phyloP scores from a whole-genome alignment of 2,888 invertebrate species.

The Cataglyphis rosenhaueri region DNA sequence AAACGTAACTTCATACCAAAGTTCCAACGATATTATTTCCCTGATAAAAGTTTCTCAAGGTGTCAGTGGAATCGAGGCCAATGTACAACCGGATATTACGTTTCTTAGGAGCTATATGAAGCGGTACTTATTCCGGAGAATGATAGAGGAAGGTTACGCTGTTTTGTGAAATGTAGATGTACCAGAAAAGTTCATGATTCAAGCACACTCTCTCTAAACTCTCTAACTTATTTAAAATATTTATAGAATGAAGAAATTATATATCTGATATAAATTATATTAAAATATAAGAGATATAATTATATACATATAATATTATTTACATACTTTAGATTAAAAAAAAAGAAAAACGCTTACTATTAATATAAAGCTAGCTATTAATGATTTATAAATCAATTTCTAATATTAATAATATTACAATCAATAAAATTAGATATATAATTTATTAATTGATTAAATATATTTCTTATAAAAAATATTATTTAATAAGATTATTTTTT shows the following conservation, averaged over 20 bases:
- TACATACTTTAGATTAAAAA: background rate
- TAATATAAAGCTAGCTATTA: background rate
- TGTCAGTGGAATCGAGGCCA: slow-evolving; percentile 68
- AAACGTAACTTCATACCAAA: slow-evolving; percentile 67
- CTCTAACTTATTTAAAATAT: background rate
- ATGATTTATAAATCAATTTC: background rate
- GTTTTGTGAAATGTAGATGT: slow-evolving; percentile 40
- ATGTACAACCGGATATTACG: slow-evolving; percentile 74
- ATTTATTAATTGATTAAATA: background rate
- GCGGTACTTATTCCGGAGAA: slow-evolving; percentile 49
- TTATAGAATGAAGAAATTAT: background rate
- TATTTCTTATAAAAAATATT: background rate
- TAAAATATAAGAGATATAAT: too few relatives aligned
- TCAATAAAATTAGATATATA: background rate
- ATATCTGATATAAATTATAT: too few relatives aligned
- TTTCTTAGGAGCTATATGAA: slow-evolving; percentile 58
- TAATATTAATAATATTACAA: slow-evolving; percentile 1
- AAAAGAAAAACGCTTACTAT: background rate
- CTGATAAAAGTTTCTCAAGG: slow-evolving; percentile 72
- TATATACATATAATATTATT: background rate
- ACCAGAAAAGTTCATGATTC: slow-evolving; percentile 3
- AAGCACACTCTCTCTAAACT: background rate
- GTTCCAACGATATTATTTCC: slow-evolving; percentile 73
- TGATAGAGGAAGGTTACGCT: slow-evolving; percentile 56
- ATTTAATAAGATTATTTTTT: background rate